These are phyloP conservation scores for Lerista edwardsae DNA, from an alignment of 2,797 vertebrate genomes.

Conservation along the genomic window DNA sequence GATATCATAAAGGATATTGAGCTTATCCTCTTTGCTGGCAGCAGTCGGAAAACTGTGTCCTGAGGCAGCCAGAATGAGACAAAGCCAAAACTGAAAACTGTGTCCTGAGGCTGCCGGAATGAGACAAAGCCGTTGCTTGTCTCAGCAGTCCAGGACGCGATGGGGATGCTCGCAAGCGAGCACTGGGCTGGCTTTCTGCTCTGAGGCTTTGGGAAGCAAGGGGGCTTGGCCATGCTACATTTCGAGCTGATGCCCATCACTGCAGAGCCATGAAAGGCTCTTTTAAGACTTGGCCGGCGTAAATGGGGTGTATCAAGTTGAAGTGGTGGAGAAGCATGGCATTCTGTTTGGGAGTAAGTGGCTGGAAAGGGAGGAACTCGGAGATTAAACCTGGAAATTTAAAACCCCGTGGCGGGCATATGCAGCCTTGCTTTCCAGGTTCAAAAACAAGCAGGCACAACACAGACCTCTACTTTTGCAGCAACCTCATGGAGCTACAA, in stretches of 20 bases:
- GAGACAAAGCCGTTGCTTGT: constrained; percentile 55
- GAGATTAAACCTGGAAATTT: constrained; percentile 49
- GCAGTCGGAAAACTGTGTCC: constrained; percentile 45
- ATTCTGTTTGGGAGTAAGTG: constrained; percentile 36
- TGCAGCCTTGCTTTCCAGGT: constrained; percentile 30
- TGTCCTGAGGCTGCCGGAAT: neutral
- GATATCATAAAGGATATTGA: too few relatives aligned
- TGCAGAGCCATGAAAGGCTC: constrained; percentile 45
- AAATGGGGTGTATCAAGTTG: constrained; percentile 42
- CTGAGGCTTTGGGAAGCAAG: constrained; percentile 48
- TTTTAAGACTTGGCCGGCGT: constrained; percentile 24
- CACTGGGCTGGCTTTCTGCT: constrained; percentile 35
- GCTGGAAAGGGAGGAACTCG: constrained; percentile 40
- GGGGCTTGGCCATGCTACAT: constrained; percentile 47
- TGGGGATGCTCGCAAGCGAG: neutral
- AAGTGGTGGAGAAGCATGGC: constrained; percentile 46
- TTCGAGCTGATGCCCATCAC: constrained; percentile 47
- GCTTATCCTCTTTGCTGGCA: constrained; percentile 40
- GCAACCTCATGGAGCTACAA: neutral
- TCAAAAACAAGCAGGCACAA: constrained; percentile 43
- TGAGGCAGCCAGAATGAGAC: constrained; percentile 12
- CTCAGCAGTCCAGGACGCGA: constrained; percentile 29
- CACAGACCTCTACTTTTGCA: neutral
- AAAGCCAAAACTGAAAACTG: constrained; percentile 53
- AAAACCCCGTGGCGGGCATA: constrained; percentile 4